Evolutionary conservation across 2,888 invertebrate genomes (phyloP), one percentile per base, ranked within the genome.

Genomic region (Saturnia pavonia): DNA sequence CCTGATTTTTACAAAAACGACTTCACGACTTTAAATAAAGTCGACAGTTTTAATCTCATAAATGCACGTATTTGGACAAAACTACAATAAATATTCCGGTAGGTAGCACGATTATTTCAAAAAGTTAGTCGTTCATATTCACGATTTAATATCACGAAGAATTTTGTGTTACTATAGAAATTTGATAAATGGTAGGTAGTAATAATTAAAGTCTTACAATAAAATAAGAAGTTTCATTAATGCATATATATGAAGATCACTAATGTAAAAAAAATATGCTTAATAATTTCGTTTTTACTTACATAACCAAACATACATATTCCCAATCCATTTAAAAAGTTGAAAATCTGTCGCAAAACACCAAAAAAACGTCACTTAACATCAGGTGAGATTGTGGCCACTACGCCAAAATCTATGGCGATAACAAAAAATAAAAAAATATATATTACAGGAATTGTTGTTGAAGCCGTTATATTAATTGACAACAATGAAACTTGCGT

Each of bases 401-500:
- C n/a, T n/a, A n/a, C n/a, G n/a, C n/a, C n/a, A n/a, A n/a, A n/a
- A n/a, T n/a, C n/a, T n/a, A n/a, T n/a, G n/a, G n/a, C n/a, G n/a
- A n/a, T n/a, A n/a, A n/a, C n/a, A n/a, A n/a, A n/a, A n/a, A n/a
- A n/a, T n/a, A n/a, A n/a, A n/a, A n/a, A n/a, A n/a, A n/a, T n/a
- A n/a, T n/a, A n/a, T n/a, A 69, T 48, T 65, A 51, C 14, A 65
- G 22, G 2, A 69, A 65, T 51, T 69, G 34, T 65, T 48, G 14
- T 40, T 16, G 48, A 66, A 69, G 65, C 14, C 40, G 66, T 65
- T 40, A 60, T 27, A 27, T 27, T 60, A 60, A 60, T 60, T 45
- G 19, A 63, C 60, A 27, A 27, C n/a, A 45, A 63, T 69, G 25
- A n/a, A 22, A 65, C 40, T 69, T 19, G 51, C 66, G 48, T 42